Base-by-base conservation (phyloP, 2,113 vertebrate genomes). In the Dolichotis patagonum region DNA sequence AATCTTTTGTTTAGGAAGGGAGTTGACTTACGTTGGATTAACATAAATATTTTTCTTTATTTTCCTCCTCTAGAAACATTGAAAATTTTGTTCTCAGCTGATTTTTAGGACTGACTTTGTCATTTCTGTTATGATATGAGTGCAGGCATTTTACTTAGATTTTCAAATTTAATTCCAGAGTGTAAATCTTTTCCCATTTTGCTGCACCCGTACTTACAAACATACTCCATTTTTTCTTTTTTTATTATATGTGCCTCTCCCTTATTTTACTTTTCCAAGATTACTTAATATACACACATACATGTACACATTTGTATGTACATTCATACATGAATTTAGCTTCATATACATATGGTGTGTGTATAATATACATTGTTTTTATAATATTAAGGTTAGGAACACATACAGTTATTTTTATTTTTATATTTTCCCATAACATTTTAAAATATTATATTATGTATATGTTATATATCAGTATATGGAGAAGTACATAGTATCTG, bases 181-280 rank as follows among this genome's bases (percentile, higher is more conserved):
- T 93, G 28, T 93, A 87, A 77, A 13, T 87, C 60, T 96, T 93
- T 95, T 91, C 62, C 88, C 85, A 82, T 94, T 97, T 73, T 1
- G 24, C 20, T 91, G 62, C 13, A 87, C 88, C 7, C 65, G 7
- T 85, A 62, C 32, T 71, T 94, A 81, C 11, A 69, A 77, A 92
- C 20, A 86, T 88, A 91, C 54, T 95, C 30, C 77, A 62, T 26
- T 88, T 89, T 95, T 62, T 77, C 56, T 62, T 82, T 92, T 32
- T 63, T 94, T 62, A 43, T 67, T 60, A 16, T 41, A 84, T 87
- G 49, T 75, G 14, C 28, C 30, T 73, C 38, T 26, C 88, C 17
- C 13, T 91, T 80, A 30, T 67, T 69, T 85, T 96, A 63, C 94
- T 97, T 98, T 96, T 93, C 69, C 52, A 80, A 86, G 9, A 65